Evolutionary conservation across 2,797 vertebrate species (phyloP).

Genomic region (Pantherophis vulpinus): DNA sequence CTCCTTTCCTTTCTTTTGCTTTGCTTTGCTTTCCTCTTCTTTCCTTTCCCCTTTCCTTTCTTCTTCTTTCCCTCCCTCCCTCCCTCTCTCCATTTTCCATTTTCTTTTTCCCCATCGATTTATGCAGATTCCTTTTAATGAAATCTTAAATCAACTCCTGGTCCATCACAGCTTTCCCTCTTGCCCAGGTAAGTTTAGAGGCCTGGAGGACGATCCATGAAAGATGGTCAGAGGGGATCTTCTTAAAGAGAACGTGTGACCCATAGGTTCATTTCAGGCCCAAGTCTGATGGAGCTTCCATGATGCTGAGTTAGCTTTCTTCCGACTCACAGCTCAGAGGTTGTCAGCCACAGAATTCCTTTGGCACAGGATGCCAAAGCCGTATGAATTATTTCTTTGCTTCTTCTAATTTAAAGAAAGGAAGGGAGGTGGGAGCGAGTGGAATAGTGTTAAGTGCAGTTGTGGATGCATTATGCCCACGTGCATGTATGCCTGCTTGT

Average conservation of each 20-base stretch:
- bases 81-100: not conserved
- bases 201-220: not conserved
- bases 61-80: not conserved
- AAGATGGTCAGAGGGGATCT: not conserved
- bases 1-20: rapidly evolving
- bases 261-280: not conserved
- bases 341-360: not conserved
- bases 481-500: not conserved
- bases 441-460: not conserved
- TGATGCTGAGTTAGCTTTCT: not conserved
- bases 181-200: not conserved
- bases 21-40: not conserved
- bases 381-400: not conserved
- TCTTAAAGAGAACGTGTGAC: not conserved
- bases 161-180: not conserved
- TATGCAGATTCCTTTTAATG: not conserved
- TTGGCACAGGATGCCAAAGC: not conserved
- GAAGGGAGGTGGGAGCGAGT: not conserved
- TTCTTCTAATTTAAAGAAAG: not conserved
- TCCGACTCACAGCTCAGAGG: not conserved
- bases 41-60: not conserved
- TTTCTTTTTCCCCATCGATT: not conserved
- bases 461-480: not conserved
- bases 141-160: not conserved
- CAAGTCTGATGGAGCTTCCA: not conserved